A percentile compares a stretch with the other conserved stretches of the same genome.
phyloP scores from a whole-genome alignment of 2,113 vertebrate genomes.

The Trematomus loennbergii region DNA sequence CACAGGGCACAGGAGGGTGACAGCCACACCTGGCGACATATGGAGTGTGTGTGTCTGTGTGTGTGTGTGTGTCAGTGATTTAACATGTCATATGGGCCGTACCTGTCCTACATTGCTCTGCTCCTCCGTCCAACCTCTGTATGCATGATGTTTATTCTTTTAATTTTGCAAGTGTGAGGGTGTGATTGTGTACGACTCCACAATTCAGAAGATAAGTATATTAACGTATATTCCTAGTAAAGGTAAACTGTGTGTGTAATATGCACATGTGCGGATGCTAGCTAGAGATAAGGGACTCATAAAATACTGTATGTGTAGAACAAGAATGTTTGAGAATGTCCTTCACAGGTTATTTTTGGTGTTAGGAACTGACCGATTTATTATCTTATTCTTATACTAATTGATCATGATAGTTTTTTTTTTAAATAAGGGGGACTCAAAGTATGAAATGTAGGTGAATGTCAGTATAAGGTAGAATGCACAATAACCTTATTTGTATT shows the following conservation, averaged over 20 bases:
- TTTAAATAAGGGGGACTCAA: too few relatives aligned
- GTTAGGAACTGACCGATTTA: neutral
- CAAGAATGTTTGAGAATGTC: neutral
- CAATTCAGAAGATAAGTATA: neutral
- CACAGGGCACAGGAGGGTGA: constrained; percentile 72
- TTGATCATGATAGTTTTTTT: neutral
- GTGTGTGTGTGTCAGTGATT: constrained; percentile 19
- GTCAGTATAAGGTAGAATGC: neutral
- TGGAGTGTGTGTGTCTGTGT: constrained; percentile 54
- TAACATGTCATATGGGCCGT: constrained; percentile 56
- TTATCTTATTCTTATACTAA: neutral
- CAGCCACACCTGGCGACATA: constrained; percentile 80
- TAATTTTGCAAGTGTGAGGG: neutral
- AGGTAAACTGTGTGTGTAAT: too few relatives aligned
- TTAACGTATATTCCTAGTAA: neutral
- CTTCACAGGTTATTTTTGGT: constrained; percentile 2
- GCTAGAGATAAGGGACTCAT: neutral
- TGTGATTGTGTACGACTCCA: neutral
- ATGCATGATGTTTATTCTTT: neutral
- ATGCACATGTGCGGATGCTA: too few relatives aligned
- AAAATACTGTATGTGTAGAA: neutral
- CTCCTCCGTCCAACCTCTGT: constrained; percentile 40
- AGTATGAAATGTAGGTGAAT: neutral
- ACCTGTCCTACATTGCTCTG: constrained; percentile 60
- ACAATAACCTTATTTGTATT: neutral